phyloP scores from a whole-genome alignment of 37 sponge, comb jelly and placozoan species.

The Corticium candelabrum region DNA sequence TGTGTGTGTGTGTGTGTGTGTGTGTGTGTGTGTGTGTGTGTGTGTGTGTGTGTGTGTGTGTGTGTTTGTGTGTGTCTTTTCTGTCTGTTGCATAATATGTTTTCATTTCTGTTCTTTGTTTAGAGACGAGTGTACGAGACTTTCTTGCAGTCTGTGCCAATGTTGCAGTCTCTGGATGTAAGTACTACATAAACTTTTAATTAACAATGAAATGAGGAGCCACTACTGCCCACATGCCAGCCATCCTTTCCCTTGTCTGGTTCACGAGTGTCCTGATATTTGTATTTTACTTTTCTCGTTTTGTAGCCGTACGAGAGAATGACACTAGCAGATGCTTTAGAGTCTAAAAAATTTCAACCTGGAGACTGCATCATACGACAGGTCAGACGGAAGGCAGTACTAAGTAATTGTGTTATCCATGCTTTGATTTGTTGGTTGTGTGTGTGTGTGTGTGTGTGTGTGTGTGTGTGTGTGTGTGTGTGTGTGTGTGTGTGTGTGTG shows the following conservation, averaged over 20 bases:
- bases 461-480: not conserved
- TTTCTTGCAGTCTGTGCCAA: conserved; percentile 74
- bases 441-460: too few relatives aligned
- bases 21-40: not conserved
- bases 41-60: not conserved
- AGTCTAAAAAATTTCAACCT: conserved; percentile 21
- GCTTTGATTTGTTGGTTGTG: not conserved
- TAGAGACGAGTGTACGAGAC: conserved; percentile 70
- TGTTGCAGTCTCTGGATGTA: conserved; percentile 77
- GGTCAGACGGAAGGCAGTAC: conserved; percentile 17
- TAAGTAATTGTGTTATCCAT: too few relatives aligned
- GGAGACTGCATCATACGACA: conserved; percentile 48
- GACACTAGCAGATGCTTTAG: conserved; percentile 58
- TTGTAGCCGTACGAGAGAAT: conserved; percentile 44
- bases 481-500: not conserved
- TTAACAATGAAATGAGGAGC: not conserved
- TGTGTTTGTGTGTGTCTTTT: not conserved
- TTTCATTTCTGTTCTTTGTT: not conserved
- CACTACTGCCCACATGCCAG: not conserved
- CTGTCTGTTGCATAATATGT: not conserved
- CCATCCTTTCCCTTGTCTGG: too few relatives aligned
- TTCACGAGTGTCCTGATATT: not conserved
- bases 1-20: not conserved
- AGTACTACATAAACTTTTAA: not conserved
- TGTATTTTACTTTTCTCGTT: not conserved